Conservation (phyloP, 2,113 vertebrate genomes). For the Beaufortia kweichowensis region DNA sequence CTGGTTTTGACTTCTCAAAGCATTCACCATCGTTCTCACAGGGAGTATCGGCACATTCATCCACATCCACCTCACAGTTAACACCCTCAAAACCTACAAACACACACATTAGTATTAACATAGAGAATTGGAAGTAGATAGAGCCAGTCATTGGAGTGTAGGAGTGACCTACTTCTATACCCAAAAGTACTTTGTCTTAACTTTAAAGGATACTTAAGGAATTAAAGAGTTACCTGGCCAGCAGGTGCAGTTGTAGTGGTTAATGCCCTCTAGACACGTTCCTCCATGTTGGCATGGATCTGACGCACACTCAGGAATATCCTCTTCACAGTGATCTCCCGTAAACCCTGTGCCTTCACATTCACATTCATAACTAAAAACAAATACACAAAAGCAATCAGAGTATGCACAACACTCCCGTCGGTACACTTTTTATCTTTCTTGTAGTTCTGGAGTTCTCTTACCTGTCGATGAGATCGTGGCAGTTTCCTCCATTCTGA, state of each 20-base stretch:
- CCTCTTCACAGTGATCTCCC: conserved; percentile 82
- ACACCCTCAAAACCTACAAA: conserved; percentile 81
- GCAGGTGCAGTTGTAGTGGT: conserved; percentile 83
- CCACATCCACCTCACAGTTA: conserved; percentile 82
- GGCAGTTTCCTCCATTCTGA: conserved; percentile 75
- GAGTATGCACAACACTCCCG: not conserved
- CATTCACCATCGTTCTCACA: conserved; percentile 81
- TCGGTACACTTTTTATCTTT: not conserved
- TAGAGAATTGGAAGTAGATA: not conserved
- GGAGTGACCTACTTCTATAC: no score
- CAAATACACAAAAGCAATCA: conserved; percentile 30
- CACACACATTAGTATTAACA: not conserved
- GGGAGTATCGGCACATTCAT: conserved; percentile 81
- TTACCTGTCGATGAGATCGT: conserved; percentile 82
- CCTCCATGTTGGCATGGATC: conserved; percentile 83
- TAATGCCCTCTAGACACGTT: conserved; percentile 80
- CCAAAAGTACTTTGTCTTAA: no score
- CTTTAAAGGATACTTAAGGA: no score
- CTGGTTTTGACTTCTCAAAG: conserved; percentile 79
- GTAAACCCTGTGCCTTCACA: conserved; percentile 84
- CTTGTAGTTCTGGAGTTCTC: no score
- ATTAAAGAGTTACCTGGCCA: conserved; percentile 80
- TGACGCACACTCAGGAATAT: conserved; percentile 89
- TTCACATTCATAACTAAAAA: conserved; percentile 83
- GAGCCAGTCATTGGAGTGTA: no score